Percentiles rank a stretch among this genome's conserved stretches.
Evolutionary conservation across 2,888 invertebrate genomes (phyloP).

Genomic region (Leuctra nigra): DNA sequence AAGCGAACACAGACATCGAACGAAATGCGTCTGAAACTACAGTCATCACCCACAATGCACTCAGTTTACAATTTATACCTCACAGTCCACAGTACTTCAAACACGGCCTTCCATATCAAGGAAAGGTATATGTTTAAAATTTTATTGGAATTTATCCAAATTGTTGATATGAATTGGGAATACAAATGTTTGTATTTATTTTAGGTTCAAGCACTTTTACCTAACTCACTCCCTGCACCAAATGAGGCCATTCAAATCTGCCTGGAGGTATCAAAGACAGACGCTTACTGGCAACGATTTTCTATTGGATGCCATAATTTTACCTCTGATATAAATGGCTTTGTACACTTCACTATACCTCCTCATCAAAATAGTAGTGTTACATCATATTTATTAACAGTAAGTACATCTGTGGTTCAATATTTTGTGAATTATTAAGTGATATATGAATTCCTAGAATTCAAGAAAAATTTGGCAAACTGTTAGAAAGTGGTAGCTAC

Average conservation of each 20-base stretch:
- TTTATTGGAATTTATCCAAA: not conserved
- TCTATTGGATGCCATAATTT: constrained; percentile 40
- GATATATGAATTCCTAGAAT: not conserved
- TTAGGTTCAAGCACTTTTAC: constrained; percentile 37
- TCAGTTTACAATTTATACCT: constrained; percentile 51
- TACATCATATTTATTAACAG: too few relatives aligned
- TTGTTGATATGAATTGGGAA: not conserved
- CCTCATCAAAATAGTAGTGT: constrained; percentile 36
- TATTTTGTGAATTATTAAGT: not conserved
- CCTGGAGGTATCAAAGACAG: constrained; percentile 36
- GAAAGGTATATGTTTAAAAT: constrained; percentile 44
- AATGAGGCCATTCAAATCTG: constrained; percentile 40
- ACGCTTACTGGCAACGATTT: constrained; percentile 36
- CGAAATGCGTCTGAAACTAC: constrained; percentile 55
- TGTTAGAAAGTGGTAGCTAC: too few relatives aligned
- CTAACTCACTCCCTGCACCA: constrained; percentile 38
- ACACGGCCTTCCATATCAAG: constrained; percentile 62
- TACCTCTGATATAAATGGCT: constrained; percentile 38
- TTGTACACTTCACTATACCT: constrained; percentile 39
- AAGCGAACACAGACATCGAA: constrained; percentile 57
- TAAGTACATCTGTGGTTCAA: too few relatives aligned
- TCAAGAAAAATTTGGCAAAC: not conserved
- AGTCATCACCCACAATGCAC: constrained; percentile 48
- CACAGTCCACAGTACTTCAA: constrained; percentile 55
- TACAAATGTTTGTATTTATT: constrained; percentile 7